Percentiles rank a stretch among this genome's conserved stretches.
Conservation (phyloP, 2,797 vertebrate species). For the Tinamus major region DNA sequence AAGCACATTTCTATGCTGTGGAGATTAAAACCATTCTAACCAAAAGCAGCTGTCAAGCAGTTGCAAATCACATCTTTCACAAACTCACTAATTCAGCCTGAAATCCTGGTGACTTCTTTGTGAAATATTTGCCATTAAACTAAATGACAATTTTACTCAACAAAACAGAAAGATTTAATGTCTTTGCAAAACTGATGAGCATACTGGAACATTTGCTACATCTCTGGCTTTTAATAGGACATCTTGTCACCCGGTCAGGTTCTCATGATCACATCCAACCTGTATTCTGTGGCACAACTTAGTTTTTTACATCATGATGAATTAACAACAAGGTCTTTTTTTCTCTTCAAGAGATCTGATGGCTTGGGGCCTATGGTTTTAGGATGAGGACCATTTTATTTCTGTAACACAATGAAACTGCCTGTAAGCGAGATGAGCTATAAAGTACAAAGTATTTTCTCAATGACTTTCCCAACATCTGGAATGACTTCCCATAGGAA, state of each 20-base stretch:
- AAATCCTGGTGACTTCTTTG: constrained; percentile 23
- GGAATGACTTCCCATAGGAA: not conserved
- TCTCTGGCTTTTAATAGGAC: not conserved
- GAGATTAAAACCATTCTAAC: constrained; percentile 56
- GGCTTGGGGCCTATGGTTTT: not conserved
- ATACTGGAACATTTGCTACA: not conserved
- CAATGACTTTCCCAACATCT: not conserved
- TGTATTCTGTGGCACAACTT: not conserved
- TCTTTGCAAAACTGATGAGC: not conserved
- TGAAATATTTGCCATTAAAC: constrained; percentile 15
- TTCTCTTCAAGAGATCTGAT: not conserved
- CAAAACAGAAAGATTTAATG: not conserved
- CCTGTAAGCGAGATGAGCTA: not conserved
- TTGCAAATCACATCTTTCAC: constrained; percentile 20
- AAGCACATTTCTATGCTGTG: constrained; percentile 40
- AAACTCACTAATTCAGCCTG: constrained; percentile 23
- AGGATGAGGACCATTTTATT: not conserved
- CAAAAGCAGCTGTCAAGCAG: constrained; percentile 21
- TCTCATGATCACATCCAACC: not conserved
- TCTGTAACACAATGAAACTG: not conserved
- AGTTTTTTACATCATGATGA: not conserved
- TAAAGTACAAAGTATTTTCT: not conserved
- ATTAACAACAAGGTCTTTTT: not conserved
- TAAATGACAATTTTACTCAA: not conserved
- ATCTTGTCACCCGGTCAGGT: rapidly evolving